These are phyloP conservation scores for Myxocyprinus asiaticus DNA, from an alignment of 2,113 vertebrate genomes.

Conservation along the genomic window DNA sequence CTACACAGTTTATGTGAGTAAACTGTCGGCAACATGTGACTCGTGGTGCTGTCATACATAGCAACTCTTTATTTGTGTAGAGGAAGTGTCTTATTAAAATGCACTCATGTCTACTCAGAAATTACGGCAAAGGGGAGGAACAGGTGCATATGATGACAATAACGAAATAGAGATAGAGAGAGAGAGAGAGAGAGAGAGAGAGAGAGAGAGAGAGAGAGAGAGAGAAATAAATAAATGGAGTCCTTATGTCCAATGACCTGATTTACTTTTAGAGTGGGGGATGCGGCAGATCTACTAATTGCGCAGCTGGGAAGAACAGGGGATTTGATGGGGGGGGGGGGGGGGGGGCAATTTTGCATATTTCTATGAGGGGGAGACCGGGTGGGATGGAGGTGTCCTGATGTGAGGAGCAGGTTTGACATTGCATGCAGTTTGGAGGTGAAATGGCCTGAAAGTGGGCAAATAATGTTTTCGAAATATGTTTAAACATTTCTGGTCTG, in stretches of 20 bases:
- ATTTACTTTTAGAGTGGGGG: conserved; percentile 62
- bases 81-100: conserved; percentile 1
- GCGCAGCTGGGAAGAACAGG: conserved; percentile 59
- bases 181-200: not conserved
- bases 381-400: conserved; percentile 3
- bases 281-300: conserved; percentile 59
- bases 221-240: conserved; percentile 56
- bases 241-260: conserved; percentile 64
- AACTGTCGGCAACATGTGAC: not conserved
- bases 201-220: conserved; percentile 26
- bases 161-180: conserved; percentile 16
- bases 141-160: conserved; percentile 5
- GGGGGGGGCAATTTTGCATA: conserved; percentile 51
- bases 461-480: conserved; percentile 3
- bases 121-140: not conserved
- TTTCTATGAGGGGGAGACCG: conserved; percentile 44
- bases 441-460: conserved; percentile 4
- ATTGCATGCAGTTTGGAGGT: conserved; percentile 39
- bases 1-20: not conserved
- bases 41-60: not conserved
- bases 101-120: not conserved
- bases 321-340: conserved; percentile 40
- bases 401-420: conserved; percentile 28
- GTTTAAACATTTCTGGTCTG: not conserved
- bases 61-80: not conserved